Evolutionary conservation across 2,113 vertebrate genomes (phyloP).

Genomic region (Camelus bactrianus): DNA sequence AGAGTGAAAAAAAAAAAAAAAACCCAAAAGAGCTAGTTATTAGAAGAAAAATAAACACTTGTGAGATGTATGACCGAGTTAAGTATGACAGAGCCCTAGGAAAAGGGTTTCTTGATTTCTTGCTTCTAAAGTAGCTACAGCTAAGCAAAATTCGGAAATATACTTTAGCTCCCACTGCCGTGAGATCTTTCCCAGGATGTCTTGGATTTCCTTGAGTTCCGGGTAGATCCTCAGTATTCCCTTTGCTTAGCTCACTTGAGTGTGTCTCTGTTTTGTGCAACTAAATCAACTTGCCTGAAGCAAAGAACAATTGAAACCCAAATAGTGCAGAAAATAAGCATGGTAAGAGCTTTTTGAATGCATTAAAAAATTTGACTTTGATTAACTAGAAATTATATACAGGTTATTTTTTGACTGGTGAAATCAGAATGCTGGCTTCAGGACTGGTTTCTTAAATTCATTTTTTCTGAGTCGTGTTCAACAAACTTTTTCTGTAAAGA

Average conservation of each 20-base stretch:
- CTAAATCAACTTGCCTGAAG: background rate
- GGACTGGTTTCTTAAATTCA: background rate
- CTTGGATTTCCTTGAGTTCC: background rate
- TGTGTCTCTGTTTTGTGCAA: background rate
- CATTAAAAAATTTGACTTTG: background rate
- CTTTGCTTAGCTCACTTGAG: background rate
- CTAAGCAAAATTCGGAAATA: background rate
- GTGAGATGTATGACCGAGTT: background rate
- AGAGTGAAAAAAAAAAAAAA: constrained; percentile 29
- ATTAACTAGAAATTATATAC: background rate
- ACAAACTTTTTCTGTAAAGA: constrained; percentile 1
- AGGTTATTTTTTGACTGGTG: background rate
- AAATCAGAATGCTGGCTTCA: background rate
- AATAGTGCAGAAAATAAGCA: background rate
- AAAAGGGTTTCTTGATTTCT: background rate
- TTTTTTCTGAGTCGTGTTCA: background rate
- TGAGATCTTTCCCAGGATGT: background rate
- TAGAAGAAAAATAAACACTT: background rate
- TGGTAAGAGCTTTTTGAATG: background rate
- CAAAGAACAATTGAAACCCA: background rate
- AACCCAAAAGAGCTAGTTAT: background rate
- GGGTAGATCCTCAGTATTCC: background rate
- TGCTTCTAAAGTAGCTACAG: background rate
- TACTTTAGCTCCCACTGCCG: background rate
- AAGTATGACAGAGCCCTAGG: background rate